A percentile compares a stretch with the other conserved stretches of the same genome.
Evolutionary conservation across 2,113 vertebrate species (phyloP).

Genomic region (Ctenomys sociabilis): DNA sequence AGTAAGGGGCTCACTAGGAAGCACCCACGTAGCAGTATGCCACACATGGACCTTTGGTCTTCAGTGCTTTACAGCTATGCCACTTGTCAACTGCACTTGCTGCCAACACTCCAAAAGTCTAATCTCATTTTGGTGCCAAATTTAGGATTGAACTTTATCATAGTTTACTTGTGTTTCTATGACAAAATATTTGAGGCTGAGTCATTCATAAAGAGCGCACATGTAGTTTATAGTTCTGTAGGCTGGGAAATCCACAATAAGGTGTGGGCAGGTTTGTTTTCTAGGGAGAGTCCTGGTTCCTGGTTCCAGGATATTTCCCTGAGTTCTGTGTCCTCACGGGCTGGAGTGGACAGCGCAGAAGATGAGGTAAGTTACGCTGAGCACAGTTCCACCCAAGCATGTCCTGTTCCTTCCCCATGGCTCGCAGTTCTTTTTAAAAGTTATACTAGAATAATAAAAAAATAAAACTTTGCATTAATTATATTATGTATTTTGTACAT

Average conservation of each 20-base stretch:
- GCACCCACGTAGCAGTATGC: neutral
- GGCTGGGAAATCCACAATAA: neutral
- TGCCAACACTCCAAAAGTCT: neutral
- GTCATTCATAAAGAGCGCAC: neutral
- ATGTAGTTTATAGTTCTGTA: neutral
- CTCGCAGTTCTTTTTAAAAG: neutral
- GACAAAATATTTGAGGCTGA: neutral
- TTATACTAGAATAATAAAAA: neutral
- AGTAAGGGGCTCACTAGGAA: neutral
- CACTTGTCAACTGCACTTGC: neutral
- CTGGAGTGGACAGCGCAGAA: neutral
- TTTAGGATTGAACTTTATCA: neutral
- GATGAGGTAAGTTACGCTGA: neutral
- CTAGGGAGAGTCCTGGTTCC: neutral
- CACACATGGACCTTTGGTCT: neutral
- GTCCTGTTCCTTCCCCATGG: neutral
- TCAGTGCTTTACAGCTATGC: neutral
- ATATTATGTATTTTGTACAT: neutral
- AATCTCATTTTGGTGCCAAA: conserved; percentile 7
- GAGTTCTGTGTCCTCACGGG: neutral
- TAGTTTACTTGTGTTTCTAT: neutral
- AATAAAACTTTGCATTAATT: neutral
- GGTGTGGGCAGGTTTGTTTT: neutral
- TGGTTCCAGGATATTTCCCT: neutral
- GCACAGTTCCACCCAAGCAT: neutral